Conservation (phyloP, 1,140 invertebrate genomes). For the Batillaria attramentaria region DNA sequence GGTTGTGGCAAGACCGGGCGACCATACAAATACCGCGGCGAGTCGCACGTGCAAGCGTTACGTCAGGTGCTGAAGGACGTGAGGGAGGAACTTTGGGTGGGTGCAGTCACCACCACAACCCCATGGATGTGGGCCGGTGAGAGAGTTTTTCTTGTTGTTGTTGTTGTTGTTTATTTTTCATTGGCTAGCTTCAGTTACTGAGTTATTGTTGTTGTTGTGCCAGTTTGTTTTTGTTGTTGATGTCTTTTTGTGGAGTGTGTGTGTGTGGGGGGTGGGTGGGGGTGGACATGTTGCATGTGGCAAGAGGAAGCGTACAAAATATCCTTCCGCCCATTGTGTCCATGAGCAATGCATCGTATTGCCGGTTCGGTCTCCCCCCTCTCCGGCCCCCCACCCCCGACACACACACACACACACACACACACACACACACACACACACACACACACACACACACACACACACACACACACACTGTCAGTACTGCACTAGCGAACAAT, state of each 20-base stretch:
- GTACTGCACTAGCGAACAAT: no score
- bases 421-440: no score
- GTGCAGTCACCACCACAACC: constrained; percentile 22
- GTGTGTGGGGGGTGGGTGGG: background rate
- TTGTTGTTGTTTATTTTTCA: background rate
- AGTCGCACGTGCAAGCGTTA: constrained; percentile 5
- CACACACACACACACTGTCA: no score
- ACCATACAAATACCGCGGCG: constrained; percentile 28
- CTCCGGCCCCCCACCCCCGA: no score
- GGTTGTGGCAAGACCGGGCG: constrained; percentile 15
- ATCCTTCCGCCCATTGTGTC: no score
- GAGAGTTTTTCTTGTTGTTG: background rate
- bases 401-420: no score
- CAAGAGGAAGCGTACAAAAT: no score
- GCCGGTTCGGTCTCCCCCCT: no score
- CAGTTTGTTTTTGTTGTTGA: background rate
- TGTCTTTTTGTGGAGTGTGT: background rate
- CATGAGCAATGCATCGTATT: no score
- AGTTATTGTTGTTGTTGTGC: background rate
- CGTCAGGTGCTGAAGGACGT: background rate
- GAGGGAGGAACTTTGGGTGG: constrained; percentile 7
- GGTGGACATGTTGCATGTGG: no score
- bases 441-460: no score
- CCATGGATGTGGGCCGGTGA: constrained; percentile 23
- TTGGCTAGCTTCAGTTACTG: background rate